Evolutionary conservation across 2,888 invertebrate genomes (phyloP), one percentile per base, ranked within the genome.

Genomic region (Plagodis pulveraria): DNA sequence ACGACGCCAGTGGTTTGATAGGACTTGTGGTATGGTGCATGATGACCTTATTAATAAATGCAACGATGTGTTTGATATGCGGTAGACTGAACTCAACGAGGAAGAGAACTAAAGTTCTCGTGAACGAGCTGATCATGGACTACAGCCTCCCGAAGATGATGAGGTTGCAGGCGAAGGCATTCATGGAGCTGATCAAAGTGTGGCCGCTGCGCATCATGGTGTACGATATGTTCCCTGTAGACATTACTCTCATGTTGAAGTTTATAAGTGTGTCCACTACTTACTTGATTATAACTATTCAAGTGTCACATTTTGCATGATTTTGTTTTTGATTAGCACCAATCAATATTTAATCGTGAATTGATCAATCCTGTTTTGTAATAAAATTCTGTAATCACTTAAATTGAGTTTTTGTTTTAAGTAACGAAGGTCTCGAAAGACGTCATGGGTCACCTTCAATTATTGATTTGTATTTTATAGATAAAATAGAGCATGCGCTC

Each of bases 211-310:
- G 38, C 8, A 42, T 59, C 7, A 22, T 46, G 12, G 46, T 59
- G 8, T 54, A 54, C 36, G 54, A 54, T 22, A 54, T 59, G 54
- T 54, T 54, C 12, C 5, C 50, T 32, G 50, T 59, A 6, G 54
- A 59, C 46, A 54, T 54, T 22, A 46, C 54, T 10, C 34, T 54
- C 11, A 36, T 54, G 35, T 54, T 59, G 12, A 59, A 54, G 50
- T 54, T 59, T 41, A 46, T 59, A 10, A 54, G 54, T 36, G 34
- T 54, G 5, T 43, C 40, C 8, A 40, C 40, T 5, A 40, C 40
- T 10, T 40, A 40, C 10, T 10, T 40, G 10, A 40, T 40, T 5
- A 10, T 40, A 8, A 40, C 10, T 8, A 40, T 40, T 40, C 40
- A 40, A 10, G 10, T 40, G 8, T 7, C 40, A 8, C 40, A 40